A percentile compares a stretch with the other conserved stretches of the same genome.
phyloP scores from a whole-genome alignment of 2,113 vertebrate genomes.

The Probosciger aterrimus region DNA sequence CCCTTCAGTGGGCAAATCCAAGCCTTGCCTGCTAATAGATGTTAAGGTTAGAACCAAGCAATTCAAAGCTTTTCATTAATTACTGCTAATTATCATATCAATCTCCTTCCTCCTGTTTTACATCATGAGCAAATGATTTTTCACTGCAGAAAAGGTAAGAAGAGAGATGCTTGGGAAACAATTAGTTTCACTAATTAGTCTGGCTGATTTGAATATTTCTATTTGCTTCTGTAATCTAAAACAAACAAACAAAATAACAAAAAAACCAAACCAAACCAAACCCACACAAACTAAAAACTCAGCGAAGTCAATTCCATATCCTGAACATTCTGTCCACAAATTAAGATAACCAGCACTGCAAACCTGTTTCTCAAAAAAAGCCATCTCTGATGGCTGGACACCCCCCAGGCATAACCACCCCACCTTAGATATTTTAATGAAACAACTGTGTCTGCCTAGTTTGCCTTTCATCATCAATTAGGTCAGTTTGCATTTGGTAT shows the following conservation, averaged over 20 bases:
- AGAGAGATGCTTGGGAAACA: not conserved
- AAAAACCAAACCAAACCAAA: not conserved
- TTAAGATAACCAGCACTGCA: not conserved
- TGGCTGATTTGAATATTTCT: conserved; percentile 39
- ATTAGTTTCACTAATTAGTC: conserved; percentile 17
- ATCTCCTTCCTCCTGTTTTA: conserved; percentile 14
- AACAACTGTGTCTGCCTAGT: not conserved
- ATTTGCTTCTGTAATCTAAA: not conserved
- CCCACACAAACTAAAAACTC: not conserved
- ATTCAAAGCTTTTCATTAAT: conserved; percentile 54
- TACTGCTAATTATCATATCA: conserved; percentile 33
- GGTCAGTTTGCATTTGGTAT: not conserved
- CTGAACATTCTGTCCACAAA: not conserved
- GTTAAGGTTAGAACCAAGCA: not conserved
- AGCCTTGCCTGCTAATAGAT: not conserved
- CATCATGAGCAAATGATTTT: conserved; percentile 23
- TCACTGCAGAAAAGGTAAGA: not conserved
- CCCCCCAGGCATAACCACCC: not conserved
- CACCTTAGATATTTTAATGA: not conserved
- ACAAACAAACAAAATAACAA: not conserved
- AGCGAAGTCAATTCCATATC: not conserved
- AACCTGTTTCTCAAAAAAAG: not conserved
- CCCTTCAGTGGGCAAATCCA: not conserved
- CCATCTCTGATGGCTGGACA: not conserved
- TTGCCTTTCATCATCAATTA: not conserved